Base-by-base conservation (phyloP, 2,797 vertebrate genomes). In the Chrosomus eos region DNA sequence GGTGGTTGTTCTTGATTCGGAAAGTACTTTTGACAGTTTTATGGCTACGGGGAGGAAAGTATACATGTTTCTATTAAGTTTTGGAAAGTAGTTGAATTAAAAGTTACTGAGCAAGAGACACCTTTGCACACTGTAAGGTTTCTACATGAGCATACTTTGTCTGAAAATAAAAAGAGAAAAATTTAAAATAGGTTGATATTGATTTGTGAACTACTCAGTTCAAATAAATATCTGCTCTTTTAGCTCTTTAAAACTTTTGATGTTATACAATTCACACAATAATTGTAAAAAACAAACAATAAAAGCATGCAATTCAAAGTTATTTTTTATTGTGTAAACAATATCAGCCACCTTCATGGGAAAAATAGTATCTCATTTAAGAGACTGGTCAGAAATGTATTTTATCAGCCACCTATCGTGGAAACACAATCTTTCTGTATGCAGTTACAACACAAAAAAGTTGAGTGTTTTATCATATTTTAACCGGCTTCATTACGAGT, bases 1-100 rank as follows among this genome's bases (percentile, higher is more conserved):
- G 31, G 67, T 73, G 76, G 75, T 80, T 72, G 43, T 80, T 85
- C 76, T 80, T 85, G 83, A 85, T 73, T 80, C 8, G 26, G 43
- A 72, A 72, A 85, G 66, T 23, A 71, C 28, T 62, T 72, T 71
- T 72, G 75, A 85, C 75, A 85, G 83, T 64, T 85, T 85, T 72
- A 85, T 78, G 28, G 83, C 66, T 40, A 84, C 28, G 16, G 13
- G 76, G 76, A 33, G 11, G 53, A 45, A 72, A 51, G 66, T 40
- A 81, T 80, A 62, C 76, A 73, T 85, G 67, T 85, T 85, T 85
- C 68, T 79, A 72, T 80, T 62, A 85, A 60, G 67, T 84, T 84
- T 21, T 28, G 38, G 38, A 79, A 84, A 79, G 75, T 58, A 79
- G 64, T 51, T 79, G 51, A 84, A 84, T 78, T 84, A 71, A 76